Percentiles rank a stretch among this genome's conserved stretches.
Evolutionary conservation across 2,888 invertebrate species (phyloP).

Genomic region (Synanthedon myopaeformis): DNA sequence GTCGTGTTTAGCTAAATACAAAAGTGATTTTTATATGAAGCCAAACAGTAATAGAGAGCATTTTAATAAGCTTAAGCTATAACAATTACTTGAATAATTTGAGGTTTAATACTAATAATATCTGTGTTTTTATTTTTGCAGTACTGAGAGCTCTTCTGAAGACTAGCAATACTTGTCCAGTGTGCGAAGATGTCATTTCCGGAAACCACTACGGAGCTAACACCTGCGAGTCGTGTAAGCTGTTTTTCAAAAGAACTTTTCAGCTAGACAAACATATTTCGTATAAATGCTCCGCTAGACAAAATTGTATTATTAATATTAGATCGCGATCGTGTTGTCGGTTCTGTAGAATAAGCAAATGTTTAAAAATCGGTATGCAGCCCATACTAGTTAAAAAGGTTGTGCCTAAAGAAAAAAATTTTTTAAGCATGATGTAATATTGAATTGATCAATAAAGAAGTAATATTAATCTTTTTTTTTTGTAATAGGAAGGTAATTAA

Average conservation of each 20-base stretch:
- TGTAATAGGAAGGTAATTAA: too few relatives aligned
- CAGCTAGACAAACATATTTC: slow-evolving; percentile 19
- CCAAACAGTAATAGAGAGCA: too few relatives aligned
- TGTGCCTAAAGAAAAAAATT: too few relatives aligned
- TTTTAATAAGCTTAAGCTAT: too few relatives aligned
- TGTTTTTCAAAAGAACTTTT: slow-evolving; percentile 38
- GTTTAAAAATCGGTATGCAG: slow-evolving; percentile 28
- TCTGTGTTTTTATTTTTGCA: not conserved
- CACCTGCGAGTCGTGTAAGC: slow-evolving; percentile 40
- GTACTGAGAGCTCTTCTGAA: not conserved
- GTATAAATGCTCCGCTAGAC: slow-evolving; percentile 20
- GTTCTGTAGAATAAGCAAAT: slow-evolving; percentile 26
- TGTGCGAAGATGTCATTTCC: slow-evolving; percentile 29
- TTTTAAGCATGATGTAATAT: too few relatives aligned
- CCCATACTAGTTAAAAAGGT: slow-evolving; percentile 1
- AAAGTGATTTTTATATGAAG: too few relatives aligned
- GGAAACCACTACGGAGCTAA: slow-evolving; percentile 34
- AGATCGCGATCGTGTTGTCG: slow-evolving; percentile 29
- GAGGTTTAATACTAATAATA: not conserved
- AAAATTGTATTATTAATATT: slow-evolving; percentile 20
- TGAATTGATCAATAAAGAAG: too few relatives aligned
- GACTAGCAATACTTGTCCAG: slow-evolving; percentile 17
- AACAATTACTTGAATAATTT: too few relatives aligned
- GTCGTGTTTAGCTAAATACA: too few relatives aligned
- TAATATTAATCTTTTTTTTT: not conserved